phyloP scores from a whole-genome alignment of 23 tunicate species.

The Trididemnum miniatum region DNA sequence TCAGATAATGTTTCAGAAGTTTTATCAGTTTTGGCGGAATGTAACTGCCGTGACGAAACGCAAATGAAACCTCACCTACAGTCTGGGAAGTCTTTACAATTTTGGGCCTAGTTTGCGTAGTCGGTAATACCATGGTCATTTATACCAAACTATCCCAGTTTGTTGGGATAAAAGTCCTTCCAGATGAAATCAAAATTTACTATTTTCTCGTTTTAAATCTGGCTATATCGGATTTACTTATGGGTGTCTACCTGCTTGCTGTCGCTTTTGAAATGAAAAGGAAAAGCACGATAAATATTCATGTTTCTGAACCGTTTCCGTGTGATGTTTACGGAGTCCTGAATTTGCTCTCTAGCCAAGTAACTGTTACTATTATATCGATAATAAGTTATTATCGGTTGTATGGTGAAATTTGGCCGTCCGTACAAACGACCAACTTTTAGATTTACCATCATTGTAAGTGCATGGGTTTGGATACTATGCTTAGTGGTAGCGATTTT shows the following conservation, averaged over 20 bases:
- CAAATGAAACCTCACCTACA: no score
- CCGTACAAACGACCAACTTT: not conserved
- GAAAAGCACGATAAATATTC: not conserved
- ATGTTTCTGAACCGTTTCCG: not conserved
- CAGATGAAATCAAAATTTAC: not conserved
- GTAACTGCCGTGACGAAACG: no score
- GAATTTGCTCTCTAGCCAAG: not conserved
- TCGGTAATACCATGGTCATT: no score
- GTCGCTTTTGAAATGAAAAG: not conserved
- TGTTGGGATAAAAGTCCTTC: no score
- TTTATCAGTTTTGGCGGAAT: no score
- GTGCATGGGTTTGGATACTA: not conserved
- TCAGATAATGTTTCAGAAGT: no score
- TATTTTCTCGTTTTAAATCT: not conserved
- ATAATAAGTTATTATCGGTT: no score
- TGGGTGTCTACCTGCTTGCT: not conserved
- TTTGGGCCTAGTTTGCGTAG: no score
- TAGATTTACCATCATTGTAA: not conserved
- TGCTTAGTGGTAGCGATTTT: not conserved
- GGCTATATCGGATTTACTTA: not conserved
- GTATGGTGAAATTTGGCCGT: not conserved
- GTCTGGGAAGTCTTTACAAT: no score
- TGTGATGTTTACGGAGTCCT: not conserved
- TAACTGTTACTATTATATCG: not conserved
- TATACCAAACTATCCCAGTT: no score